These are phyloP conservation scores for Epinephelus awoara DNA, from an alignment of 2,797 vertebrate species.

Conservation along the genomic window DNA sequence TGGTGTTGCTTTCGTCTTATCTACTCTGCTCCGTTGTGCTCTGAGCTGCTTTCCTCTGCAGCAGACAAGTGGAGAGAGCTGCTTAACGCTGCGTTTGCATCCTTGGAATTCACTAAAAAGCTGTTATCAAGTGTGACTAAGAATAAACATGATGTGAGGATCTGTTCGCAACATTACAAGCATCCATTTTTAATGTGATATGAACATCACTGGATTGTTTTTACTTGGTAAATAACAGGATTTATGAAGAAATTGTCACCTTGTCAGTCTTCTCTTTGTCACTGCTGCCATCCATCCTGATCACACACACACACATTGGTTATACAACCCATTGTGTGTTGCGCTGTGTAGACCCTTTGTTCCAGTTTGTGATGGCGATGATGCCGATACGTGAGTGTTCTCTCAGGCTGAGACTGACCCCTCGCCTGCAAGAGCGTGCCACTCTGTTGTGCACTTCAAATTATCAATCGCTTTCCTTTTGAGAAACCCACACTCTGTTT, in stretches of 20 bases:
- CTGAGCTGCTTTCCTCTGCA: conserved; percentile 43
- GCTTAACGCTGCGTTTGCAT: conserved; percentile 36
- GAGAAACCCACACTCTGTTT: conserved; percentile 9
- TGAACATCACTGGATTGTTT: conserved; percentile 7
- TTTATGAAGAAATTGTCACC: neutral
- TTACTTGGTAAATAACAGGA: neutral
- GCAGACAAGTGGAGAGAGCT: conserved; percentile 35
- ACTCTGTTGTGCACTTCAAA: conserved; percentile 33
- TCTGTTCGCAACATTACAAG: neutral
- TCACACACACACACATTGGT: conserved; percentile 37
- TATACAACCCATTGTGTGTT: conserved; percentile 61
- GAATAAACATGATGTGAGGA: conserved; percentile 34
- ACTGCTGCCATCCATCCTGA: conserved; percentile 25
- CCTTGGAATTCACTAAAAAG: conserved; percentile 21
- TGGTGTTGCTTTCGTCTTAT: conserved; percentile 50
- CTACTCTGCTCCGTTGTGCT: conserved; percentile 34
- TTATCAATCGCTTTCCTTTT: conserved; percentile 50
- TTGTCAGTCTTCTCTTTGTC: conserved; percentile 15
- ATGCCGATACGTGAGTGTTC: conserved; percentile 46
- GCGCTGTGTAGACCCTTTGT: conserved; percentile 56
- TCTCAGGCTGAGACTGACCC: conserved; percentile 36
- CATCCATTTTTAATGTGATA: neutral
- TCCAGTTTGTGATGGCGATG: conserved; percentile 35
- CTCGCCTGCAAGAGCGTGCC: neutral
- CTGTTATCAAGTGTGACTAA: conserved; percentile 26